Evolutionary conservation across 1,140 invertebrate genomes (phyloP), one percentile per base, ranked within the genome.

Genomic region (Camponotus vicinus): DNA sequence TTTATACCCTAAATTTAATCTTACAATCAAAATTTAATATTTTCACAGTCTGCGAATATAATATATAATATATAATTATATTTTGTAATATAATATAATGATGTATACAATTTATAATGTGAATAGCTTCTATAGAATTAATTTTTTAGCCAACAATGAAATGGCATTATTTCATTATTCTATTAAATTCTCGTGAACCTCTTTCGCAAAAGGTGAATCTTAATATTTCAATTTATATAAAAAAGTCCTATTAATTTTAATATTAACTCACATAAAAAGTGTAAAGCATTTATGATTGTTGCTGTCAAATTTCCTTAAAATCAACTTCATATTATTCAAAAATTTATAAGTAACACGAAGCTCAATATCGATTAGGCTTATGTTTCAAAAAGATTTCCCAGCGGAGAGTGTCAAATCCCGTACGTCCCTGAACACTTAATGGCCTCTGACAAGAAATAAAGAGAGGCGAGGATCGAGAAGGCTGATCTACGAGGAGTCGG

Each of bases 401-500:
- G 18, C 7, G 59, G 13, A 34, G 32, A 18, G 21, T 45, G 57
- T 78, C 42, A 27, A 63, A 32, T 82, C 57, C 55, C 73, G 49
- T 78, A 89, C 88, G 75, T 76, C 61, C 13, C 73, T 78, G 89
- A 86, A 40, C 49, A 84, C 75, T 82, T 89, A 88, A 89, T 88
- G 85, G 86, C 45, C 78, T 67, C 85, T 84, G 88, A 79, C 84
- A 52, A 79, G 86, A 88, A 87, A 73, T 73, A 90, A 86, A 87
- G 80, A 80, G 69, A 73, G 87, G 82, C 75, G 77, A 85, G 45
- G 83, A 90, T 89, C 86, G 86, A 77, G 89, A 84, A 84, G 88
- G 73, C 76, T 83, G 89, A 90, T 90, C 89, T 88, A 90, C 34
- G 89, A 90, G 79, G 89, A 89, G 86, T 86, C 86, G 86, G 78